These are phyloP conservation scores for Peromyscus leucopus DNA, from an alignment of 2,113 vertebrate species.

Conservation along the genomic window DNA sequence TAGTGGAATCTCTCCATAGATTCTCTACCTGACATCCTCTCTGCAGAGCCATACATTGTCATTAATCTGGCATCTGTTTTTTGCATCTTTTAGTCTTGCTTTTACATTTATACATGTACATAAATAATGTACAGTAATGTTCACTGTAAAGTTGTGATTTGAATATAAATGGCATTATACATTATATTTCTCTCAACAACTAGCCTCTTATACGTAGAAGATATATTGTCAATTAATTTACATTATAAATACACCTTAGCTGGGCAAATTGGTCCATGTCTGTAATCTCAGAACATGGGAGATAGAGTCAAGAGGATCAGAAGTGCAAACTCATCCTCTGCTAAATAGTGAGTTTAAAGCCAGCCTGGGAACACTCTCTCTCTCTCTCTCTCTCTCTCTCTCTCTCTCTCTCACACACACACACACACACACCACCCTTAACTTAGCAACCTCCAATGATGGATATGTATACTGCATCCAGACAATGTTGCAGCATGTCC, in stretches of 20 bases:
- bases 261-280: not conserved
- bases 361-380: not conserved
- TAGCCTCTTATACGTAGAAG: not conserved
- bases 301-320: not conserved
- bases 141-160: not conserved
- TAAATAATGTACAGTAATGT: not conserved
- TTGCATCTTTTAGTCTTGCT: not conserved
- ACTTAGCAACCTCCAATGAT: not conserved
- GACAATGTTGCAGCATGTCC: not conserved
- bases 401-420: too few species aligned
- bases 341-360: not conserved
- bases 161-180: not conserved
- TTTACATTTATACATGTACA: not conserved
- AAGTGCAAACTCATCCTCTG: not conserved
- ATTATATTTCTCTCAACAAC: not conserved
- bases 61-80: not conserved
- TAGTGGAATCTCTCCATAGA: not conserved
- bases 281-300: not conserved
- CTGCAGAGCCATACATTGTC: not conserved
- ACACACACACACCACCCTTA: not conserved
- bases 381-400: too few species aligned
- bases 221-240: not conserved
- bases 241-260: not conserved
- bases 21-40: not conserved
- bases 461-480: not conserved